Evolutionary conservation across 2,797 vertebrate genomes (phyloP).

Genomic region (Chanos chanos): DNA sequence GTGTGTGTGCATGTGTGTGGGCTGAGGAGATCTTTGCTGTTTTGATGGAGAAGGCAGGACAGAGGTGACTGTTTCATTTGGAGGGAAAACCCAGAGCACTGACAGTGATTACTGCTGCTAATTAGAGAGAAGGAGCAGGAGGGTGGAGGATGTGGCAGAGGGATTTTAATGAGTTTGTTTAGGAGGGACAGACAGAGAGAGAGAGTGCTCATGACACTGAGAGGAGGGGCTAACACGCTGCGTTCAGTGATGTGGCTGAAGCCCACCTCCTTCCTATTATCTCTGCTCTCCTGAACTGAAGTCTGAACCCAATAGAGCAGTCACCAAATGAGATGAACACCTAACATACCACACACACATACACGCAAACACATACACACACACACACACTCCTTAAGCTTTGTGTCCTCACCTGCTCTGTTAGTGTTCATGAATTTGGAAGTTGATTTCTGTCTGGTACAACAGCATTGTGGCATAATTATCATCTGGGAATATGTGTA

Average conservation of each 20-base stretch:
- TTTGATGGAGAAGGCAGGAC: constrained; percentile 29
- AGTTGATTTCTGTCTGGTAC: too few relatives aligned
- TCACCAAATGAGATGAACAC: constrained; percentile 6
- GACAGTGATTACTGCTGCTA: constrained; percentile 47
- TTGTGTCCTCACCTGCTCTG: too few relatives aligned
- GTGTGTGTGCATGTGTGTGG: not conserved
- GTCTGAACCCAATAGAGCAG: not conserved
- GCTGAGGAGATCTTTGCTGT: not conserved
- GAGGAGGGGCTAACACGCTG: constrained; percentile 48
- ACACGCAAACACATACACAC: too few relatives aligned
- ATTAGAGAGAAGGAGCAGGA: constrained; percentile 47
- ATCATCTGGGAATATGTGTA: too few relatives aligned
- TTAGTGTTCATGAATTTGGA: too few relatives aligned
- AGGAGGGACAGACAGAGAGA: constrained; percentile 18
- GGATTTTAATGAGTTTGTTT: constrained; percentile 50
- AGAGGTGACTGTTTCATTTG: constrained; percentile 42
- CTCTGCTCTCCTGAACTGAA: constrained; percentile 10
- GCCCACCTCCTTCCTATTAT: constrained; percentile 10
- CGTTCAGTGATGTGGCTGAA: too few relatives aligned
- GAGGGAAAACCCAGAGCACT: constrained; percentile 42
- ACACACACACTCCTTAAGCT: too few relatives aligned
- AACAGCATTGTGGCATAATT: too few relatives aligned
- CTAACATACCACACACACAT: not conserved
- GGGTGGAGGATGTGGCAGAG: constrained; percentile 30
- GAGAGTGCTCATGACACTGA: constrained; percentile 50